Base-by-base conservation (phyloP, 2,888 invertebrate genomes). In the Dasysyrphus tricinctus region DNA sequence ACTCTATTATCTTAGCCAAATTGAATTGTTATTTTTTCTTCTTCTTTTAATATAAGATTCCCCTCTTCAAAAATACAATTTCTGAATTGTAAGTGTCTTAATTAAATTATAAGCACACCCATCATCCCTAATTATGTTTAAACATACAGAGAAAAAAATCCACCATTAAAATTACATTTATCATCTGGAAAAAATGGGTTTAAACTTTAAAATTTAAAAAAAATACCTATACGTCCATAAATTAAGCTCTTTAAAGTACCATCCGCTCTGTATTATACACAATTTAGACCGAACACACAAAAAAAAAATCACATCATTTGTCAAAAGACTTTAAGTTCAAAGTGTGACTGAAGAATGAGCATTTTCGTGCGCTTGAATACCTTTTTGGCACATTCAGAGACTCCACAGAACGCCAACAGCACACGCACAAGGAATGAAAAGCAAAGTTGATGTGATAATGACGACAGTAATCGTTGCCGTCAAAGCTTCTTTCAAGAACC, bases 61-160 rank as follows among this genome's bases (percentile, higher is more conserved):
- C n/a, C 24, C 47, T 42, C 16, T 14, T 34, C 2, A 59, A 19
- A 11, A 37, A 59, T 14, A 19, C 11, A 44, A 61, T 37, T 42
- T 24, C 47, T 75, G 65, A 7, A 24, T 5, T n/a, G 42, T 61
- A 79, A 75, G 69, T 42, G 57, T 70, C 70, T 56, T 24, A 83
- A 79, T 79, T 56, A 61, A 79, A 47, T 69, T 54, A 69, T 16
- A 44, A 83, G 67, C 79, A 79, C 79, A 74, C 34, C 79, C 67
- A 75, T 74, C 44, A 74, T 67, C 24, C 16, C 47, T 34, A 82
- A 74, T 82, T 74, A 82, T 73, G 61, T 14, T 67, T 51, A 61
- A 42, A 42, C 39, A 61, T 80, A 37, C 29, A 34, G 11, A 0
- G 5, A 44, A 14, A 29, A 44, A 47, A 29, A 47, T 74, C 67